Evolutionary conservation across 2,113 vertebrate genomes (phyloP), one percentile per base, ranked within the genome.

Genomic region (Capreolus pygargus): DNA sequence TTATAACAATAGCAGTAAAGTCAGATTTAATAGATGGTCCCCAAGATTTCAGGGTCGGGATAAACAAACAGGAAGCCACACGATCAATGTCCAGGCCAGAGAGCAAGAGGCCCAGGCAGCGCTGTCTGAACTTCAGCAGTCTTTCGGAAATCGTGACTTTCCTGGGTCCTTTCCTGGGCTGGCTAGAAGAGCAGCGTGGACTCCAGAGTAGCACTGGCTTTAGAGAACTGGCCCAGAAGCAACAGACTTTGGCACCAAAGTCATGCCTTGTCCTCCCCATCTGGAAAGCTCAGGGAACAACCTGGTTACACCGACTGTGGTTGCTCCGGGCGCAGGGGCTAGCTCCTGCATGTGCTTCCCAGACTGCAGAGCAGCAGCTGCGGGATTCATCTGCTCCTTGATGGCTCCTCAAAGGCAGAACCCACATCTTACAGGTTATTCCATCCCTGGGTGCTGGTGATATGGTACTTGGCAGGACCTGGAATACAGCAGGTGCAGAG

Each of bases 281-380:
- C 76, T 14, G 3, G 39, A 5, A n/a, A 27, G 36, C 61, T 39
- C 55, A 7, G 39, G 89, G 25, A 45, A 33, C 15, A 21, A 0
- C 2, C 39, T 6, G 11, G 13, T 30, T 3, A 19, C 4, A 1
- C 17, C 64, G 12, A 4, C 45, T 2, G 0, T 3, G 1, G 12
- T 17, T 27, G 19, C 78, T 5, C 45, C 25, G 1, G 12, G 23
- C 1, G 0, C 13, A 11, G 54, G 83, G 30, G 21, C 5, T 3
- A 0, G 36, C 16, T 36, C 16, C 52, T 6, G 7, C 11, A 1
- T 0, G 1, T 1, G 0, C 39, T 23, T 27, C 16, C 57, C 33
- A 13, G 30, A 16, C 10, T 25, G 36, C 47, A 25, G n/a, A 16
- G 19, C 33, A 19, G 36, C 33, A 10, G 16, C 84, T 33, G 8